phyloP scores from a whole-genome alignment of 2,113 vertebrate species.

The Lasiurus borealis region DNA sequence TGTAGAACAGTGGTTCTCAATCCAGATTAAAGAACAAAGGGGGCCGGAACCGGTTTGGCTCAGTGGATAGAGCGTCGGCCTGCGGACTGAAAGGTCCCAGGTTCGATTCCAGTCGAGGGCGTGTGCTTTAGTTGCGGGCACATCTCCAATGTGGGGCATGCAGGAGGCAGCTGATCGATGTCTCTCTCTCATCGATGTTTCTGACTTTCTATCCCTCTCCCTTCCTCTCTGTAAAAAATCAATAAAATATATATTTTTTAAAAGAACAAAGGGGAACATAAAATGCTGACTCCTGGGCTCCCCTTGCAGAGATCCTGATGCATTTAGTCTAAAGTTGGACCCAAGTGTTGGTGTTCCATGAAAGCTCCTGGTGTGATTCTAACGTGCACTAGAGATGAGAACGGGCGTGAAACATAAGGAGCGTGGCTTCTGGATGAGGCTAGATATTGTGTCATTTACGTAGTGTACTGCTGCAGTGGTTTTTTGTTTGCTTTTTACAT shows the following conservation, averaged over 20 bases:
- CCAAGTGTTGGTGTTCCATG: neutral
- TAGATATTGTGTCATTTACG: neutral
- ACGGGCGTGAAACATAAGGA: neutral
- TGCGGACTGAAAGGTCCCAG: no score
- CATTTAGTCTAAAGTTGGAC: neutral
- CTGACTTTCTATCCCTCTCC: no score
- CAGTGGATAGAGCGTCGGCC: no score
- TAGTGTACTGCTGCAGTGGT: neutral
- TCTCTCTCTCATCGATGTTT: no score
- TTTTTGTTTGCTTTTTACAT: neutral
- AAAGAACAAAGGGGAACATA: conserved; percentile 22
- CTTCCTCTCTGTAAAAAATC: no score
- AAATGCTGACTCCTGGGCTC: neutral
- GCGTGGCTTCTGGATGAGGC: neutral
- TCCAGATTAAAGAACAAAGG: conserved; percentile 8
- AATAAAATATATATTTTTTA: no score
- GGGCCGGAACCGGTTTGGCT: neutral
- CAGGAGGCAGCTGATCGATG: no score
- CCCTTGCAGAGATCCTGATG: neutral
- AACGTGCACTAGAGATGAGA: neutral
- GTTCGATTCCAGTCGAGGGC: no score
- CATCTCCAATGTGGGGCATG: no score
- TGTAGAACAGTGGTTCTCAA: conserved; percentile 2
- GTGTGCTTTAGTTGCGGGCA: no score
- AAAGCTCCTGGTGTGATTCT: neutral